A percentile compares a stretch with the other conserved stretches of the same genome.
Conservation (phyloP, 2,888 invertebrate species). For the Agonopterix heracliana region DNA sequence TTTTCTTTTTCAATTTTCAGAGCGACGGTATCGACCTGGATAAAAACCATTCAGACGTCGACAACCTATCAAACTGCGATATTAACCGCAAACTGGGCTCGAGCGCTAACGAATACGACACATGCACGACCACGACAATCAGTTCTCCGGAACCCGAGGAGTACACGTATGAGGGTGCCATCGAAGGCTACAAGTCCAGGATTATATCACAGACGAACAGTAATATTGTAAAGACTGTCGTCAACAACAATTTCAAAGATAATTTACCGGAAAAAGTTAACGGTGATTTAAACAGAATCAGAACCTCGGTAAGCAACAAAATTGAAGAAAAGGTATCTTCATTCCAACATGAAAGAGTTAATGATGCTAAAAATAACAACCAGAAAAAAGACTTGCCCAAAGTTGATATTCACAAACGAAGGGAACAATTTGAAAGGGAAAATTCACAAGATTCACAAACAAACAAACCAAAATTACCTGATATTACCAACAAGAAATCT, state of each 20-base stretch:
- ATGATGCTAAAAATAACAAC: conserved; percentile 60
- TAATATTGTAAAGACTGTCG: conserved; percentile 60
- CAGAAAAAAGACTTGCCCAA: conserved; percentile 81
- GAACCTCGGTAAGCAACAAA: conserved; percentile 72
- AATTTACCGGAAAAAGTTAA: conserved; percentile 61
- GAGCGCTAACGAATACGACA: conserved; percentile 79
- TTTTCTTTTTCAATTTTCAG: conserved; percentile 45
- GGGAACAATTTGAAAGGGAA: conserved; percentile 88
- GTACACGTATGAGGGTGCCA: conserved; percentile 92
- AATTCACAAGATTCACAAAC: conserved; percentile 69
- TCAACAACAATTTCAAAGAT: conserved; percentile 62
- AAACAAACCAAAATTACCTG: conserved; percentile 75
- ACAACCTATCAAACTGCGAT: conserved; percentile 65
- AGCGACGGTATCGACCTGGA: conserved; percentile 78
- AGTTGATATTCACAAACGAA: conserved; percentile 87
- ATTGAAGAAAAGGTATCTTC: conserved; percentile 79
- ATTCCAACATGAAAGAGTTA: conserved; percentile 69
- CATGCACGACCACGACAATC: conserved; percentile 80
- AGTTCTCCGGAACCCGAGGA: conserved; percentile 84
- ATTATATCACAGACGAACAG: conserved; percentile 79
- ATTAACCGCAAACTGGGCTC: conserved; percentile 67
- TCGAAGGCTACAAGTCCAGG: conserved; percentile 89
- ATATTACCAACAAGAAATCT: conserved; percentile 80
- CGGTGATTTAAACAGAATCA: conserved; percentile 64
- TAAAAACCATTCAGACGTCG: conserved; percentile 71